A percentile compares a stretch with the other conserved stretches of the same genome.
phyloP scores from a whole-genome alignment of 2,113 vertebrate genomes.

The Globicephala melas region DNA sequence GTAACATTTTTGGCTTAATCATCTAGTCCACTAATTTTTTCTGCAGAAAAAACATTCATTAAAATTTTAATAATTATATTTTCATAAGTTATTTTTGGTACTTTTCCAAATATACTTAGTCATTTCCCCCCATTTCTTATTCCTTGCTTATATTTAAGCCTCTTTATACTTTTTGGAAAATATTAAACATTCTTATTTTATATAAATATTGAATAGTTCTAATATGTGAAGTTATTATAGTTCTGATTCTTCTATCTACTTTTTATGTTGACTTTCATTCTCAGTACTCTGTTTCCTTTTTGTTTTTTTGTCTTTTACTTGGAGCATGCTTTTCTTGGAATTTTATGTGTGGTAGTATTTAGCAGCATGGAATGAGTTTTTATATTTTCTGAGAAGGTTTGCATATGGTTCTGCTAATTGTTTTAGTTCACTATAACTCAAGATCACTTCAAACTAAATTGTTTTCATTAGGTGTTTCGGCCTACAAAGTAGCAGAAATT shows the following conservation, averaged over 20 bases:
- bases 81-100: neutral
- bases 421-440: neutral
- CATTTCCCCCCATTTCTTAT: neutral
- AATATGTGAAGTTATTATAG: neutral
- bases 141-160: neutral
- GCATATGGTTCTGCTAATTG: neutral
- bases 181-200: neutral
- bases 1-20: neutral
- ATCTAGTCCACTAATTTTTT: neutral
- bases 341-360: neutral
- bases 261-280: neutral
- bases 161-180: neutral
- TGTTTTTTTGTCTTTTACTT: neutral
- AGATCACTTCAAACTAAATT: neutral
- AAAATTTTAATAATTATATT: neutral
- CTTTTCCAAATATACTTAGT: neutral
- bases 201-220: neutral
- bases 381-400: constrained; percentile 6
- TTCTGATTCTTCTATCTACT: neutral
- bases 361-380: neutral
- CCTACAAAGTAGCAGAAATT: neutral
- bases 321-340: neutral
- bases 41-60: neutral
- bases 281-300: neutral
- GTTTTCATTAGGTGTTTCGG: neutral